Evolutionary conservation across 2,113 vertebrate genomes (phyloP).

Genomic region (Saccopteryx bilineata): DNA sequence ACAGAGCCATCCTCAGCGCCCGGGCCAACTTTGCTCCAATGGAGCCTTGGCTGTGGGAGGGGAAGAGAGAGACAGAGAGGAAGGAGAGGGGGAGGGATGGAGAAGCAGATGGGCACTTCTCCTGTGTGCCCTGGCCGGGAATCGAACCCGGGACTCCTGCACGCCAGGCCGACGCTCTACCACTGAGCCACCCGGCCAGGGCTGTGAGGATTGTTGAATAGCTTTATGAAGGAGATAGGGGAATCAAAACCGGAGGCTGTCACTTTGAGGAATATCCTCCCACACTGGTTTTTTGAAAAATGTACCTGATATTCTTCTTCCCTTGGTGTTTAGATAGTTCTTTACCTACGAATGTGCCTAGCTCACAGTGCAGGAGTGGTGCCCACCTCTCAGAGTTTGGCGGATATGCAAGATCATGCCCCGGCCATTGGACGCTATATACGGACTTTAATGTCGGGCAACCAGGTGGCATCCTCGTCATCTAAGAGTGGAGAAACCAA

Average conservation of each 20-base stretch:
- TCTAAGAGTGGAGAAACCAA: conserved; percentile 92
- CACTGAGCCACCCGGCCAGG: too few relatives aligned
- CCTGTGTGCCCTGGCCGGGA: too few relatives aligned
- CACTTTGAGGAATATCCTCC: not conserved
- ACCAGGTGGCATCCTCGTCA: conserved; percentile 84
- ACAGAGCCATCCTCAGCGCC: too few relatives aligned
- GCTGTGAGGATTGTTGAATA: not conserved
- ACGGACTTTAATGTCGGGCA: conserved; percentile 91
- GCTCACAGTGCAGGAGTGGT: conserved; percentile 95
- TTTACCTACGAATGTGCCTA: conserved; percentile 98
- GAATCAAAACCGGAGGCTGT: not conserved
- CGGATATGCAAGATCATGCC: conserved; percentile 98
- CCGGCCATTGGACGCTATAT: conserved; percentile 96
- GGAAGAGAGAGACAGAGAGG: too few relatives aligned
- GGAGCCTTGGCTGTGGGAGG: too few relatives aligned
- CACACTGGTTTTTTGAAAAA: not conserved
- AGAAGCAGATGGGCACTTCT: too few relatives aligned
- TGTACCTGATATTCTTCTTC: conserved; percentile 59
- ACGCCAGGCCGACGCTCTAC: too few relatives aligned
- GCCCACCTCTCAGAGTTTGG: conserved; percentile 92
- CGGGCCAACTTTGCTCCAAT: too few relatives aligned
- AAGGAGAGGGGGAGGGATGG: too few relatives aligned
- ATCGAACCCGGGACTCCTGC: too few relatives aligned
- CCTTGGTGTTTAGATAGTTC: conserved; percentile 91
- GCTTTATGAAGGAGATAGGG: conserved; percentile 1